Conservation (phyloP, 1,140 invertebrate genomes). For the Thaumetopoea pityocampa region DNA sequence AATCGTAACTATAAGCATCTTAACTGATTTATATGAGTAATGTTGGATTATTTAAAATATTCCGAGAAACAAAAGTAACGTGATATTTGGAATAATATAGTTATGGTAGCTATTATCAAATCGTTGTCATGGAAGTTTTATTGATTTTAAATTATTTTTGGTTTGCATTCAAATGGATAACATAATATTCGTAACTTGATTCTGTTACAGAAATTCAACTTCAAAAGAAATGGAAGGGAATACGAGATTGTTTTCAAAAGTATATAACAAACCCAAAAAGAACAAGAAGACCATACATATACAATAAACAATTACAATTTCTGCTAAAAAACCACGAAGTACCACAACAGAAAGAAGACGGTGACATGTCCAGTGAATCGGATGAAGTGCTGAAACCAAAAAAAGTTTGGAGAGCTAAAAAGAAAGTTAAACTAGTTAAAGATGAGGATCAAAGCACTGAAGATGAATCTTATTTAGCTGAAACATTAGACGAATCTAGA, state of each 20-base stretch:
- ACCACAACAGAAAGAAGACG: conserved; percentile 11
- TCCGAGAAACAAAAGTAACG: too few relatives aligned
- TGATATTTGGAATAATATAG: too few relatives aligned
- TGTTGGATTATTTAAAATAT: too few relatives aligned
- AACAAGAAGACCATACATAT: conserved; percentile 53
- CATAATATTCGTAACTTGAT: too few relatives aligned
- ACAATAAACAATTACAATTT: conserved; percentile 52
- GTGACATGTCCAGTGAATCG: conserved; percentile 33
- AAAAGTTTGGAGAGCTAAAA: conserved; percentile 40
- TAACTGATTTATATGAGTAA: too few relatives aligned
- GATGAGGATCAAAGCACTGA: conserved; percentile 36
- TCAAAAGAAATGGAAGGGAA: conserved; percentile 69
- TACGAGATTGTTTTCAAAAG: conserved; percentile 60
- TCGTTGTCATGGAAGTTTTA: too few relatives aligned
- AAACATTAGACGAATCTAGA: conserved; percentile 19
- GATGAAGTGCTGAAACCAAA: conserved; percentile 33
- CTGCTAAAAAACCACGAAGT: conserved; percentile 40
- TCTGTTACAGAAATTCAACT: conserved; percentile 59
- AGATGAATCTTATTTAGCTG: conserved; percentile 35
- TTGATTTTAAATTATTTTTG: too few relatives aligned
- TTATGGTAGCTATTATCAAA: too few relatives aligned
- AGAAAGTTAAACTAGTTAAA: conserved; percentile 39
- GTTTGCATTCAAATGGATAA: too few relatives aligned
- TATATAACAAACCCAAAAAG: conserved; percentile 48
- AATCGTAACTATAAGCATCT: too few relatives aligned